Base-by-base conservation (phyloP, 1,140 invertebrate species). In the Conus ventricosus region DNA sequence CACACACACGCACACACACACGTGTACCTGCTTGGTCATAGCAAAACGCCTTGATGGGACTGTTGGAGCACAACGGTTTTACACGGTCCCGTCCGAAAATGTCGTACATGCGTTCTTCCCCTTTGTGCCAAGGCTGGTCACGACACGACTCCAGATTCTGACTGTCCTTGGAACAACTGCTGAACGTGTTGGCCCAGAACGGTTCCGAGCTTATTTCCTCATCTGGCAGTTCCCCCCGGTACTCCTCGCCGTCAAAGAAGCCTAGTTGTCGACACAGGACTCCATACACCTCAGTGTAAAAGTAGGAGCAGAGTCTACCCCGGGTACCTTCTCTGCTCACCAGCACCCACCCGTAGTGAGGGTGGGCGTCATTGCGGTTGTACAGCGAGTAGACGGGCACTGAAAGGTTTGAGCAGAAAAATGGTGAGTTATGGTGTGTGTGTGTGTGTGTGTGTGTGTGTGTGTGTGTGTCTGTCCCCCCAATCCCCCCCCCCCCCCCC, bases 191-290 rank as follows among this genome's bases (percentile, higher is more conserved):
- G 23, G 0, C 20, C 67, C 67, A 71, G 67, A 71, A 11, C 13
- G 67, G 0, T n/a, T 17, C 11, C 1, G 60, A 25, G 13, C 10
- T 0, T 6, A 17, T n/a, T 6, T 20, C 13, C 6, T 71, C 6
- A 6, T 71, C 23, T 20, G 11, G 54, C 82, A 84, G 51, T 4
- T 63, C 10, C 2, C 8, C 82, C 5, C 55, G 55, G 55, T 84
- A 84, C 55, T 84, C 25, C 11, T 84, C 82, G 5, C 82, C 82
- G 23, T 84, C 55, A n/a, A 84, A 63, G 82, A 63, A 84, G 54
- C 82, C 82, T 7, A 84, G 82, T 23, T 84, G 55, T 2, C 57
- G 82, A 17, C 82, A 84, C n/a, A 84, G 55, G 20, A 84, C n/a
- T 39, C 82, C 13, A 55, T 84, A 84, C 11, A 57, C 5, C 8